phyloP scores from a whole-genome alignment of 23 tunicate genomes.

The Diplosoma virens region DNA sequence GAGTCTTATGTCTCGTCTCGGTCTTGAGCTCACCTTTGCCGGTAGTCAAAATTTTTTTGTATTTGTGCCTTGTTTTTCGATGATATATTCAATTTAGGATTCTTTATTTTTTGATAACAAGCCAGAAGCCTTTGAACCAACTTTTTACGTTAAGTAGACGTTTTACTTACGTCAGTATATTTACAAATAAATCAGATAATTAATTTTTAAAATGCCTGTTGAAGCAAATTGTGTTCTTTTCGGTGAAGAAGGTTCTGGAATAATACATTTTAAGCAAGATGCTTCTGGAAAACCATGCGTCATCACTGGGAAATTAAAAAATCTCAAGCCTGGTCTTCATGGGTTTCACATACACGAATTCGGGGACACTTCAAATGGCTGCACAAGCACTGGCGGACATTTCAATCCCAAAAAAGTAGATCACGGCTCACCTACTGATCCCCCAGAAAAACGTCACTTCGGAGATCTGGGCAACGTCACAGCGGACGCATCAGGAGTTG shows the following conservation, averaged over 20 bases:
- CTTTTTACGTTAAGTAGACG: too few species aligned
- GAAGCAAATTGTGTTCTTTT: slow-evolving; percentile 53
- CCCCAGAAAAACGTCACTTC: slow-evolving; percentile 34
- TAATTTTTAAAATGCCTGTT: slow-evolving; percentile 23
- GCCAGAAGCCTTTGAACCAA: too few species aligned
- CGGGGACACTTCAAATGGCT: slow-evolving; percentile 66
- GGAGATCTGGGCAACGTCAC: slow-evolving; percentile 85
- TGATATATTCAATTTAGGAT: too few species aligned
- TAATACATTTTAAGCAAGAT: slow-evolving; percentile 30
- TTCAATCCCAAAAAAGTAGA: slow-evolving; percentile 62
- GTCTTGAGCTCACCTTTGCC: too few species aligned
- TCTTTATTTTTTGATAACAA: too few species aligned
- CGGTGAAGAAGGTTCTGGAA: slow-evolving; percentile 38
- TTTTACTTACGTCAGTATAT: too few species aligned
- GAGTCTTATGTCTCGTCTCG: too few species aligned
- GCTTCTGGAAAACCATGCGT: slow-evolving; percentile 21
- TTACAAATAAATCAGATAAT: too few species aligned
- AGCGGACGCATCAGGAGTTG: slow-evolving; percentile 54
- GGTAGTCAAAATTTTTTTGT: too few species aligned
- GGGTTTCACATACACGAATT: slow-evolving; percentile 87
- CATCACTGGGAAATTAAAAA: slow-evolving; percentile 36
- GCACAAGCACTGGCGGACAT: slow-evolving; percentile 80
- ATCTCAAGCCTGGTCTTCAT: slow-evolving; percentile 57
- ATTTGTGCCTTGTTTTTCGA: too few species aligned
- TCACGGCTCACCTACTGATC: slow-evolving; percentile 63